Evolutionary conservation across 2,797 vertebrate species (phyloP), one percentile per base, ranked within the genome.

Genomic region (Selene dorsalis): DNA sequence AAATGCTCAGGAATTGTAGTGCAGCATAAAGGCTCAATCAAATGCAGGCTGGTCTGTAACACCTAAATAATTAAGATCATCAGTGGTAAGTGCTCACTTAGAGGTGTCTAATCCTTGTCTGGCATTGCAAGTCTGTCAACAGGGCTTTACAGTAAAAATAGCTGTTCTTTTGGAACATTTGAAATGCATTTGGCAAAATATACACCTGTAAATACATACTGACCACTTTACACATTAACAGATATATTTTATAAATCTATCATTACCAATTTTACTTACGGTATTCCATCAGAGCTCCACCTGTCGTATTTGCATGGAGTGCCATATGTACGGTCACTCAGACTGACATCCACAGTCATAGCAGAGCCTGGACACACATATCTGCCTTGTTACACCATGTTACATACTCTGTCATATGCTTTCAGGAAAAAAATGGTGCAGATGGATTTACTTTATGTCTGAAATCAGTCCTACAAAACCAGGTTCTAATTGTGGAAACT

Each of bases 311-410:
- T 94, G 18, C 0, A 89, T 91, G 69, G 86, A 92, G 69, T 88
- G 92, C 94, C 87, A 95, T 94, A 32, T 74, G 84, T 79, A 69
- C 22, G 70, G 64, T 81, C 72, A 73, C 72, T 85, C 76, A 93
- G 89, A 77, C 94, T 68, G 70, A 94, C 93, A 83, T 93, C 95
- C 60, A 94, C 92, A 93, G 95, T 95, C 97, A 98, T 97, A 83
- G 93, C 94, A 91, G 86, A 91, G 75, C 90, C 96, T 97, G 91
- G 52, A 81, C 30, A 89, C 68, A 82, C 14, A 82, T 8, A 74
- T n/a, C 6, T 63, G 4, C 20, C 10, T 56, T 26, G 52, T 75
- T 63, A 75, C 32, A 39, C 28, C 65, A 14, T n/a, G 39, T 53
- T 10, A 53, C 10, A 14, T 5, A 70, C 35, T 16, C 22, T 11